Base-by-base conservation (phyloP, 2,888 invertebrate species). In the Eupsilia transversa region DNA sequence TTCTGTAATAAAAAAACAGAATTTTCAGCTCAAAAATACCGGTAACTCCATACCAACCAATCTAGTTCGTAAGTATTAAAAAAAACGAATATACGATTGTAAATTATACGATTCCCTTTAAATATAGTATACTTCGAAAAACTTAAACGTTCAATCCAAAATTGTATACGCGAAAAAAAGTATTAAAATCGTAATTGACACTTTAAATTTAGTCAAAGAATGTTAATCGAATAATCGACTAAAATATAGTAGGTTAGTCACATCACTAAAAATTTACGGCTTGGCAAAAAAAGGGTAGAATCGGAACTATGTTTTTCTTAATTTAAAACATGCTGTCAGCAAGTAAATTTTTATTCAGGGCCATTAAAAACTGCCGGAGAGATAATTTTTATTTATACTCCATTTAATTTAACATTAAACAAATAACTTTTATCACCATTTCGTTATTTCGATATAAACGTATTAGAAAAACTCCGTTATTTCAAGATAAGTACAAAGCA, bases 91-190 rank as follows among this genome's bases (percentile, higher is more conserved):
- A 94, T 94, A 94, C 93, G 94, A 94, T 87, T 87, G 86, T 87
- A 87, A 90, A 90, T 84, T 93, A 94, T 95, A 94, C 94, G 94
- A 94, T 91, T 88, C 90, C 82, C 86, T 75, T 84, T 83, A 82
- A 92, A 90, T 87, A 90, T 88, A 89, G 91, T 91, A 92, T 91
- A 92, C 92, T 91, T 85, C 67, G 69, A 85, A 86, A 76, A 85
- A 85, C 81, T 80, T 84, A 82, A 88, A 91, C 90, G 87, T 92
- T 93, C 88, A 93, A 93, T 94, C 93, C 92, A 94, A 93, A 91
- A 89, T 91, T 94, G 95, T 95, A 95, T 95, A 95, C 95, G 94
- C 93, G 87, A 89, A 89, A 89, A 89, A 89, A 88, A 89, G 87
- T 88, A 89, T 85, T 89, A 88, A 88, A 87, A 78, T 79, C 75